Conservation (phyloP, 2,113 vertebrate genomes). For the Odontesthes bonariensis region DNA sequence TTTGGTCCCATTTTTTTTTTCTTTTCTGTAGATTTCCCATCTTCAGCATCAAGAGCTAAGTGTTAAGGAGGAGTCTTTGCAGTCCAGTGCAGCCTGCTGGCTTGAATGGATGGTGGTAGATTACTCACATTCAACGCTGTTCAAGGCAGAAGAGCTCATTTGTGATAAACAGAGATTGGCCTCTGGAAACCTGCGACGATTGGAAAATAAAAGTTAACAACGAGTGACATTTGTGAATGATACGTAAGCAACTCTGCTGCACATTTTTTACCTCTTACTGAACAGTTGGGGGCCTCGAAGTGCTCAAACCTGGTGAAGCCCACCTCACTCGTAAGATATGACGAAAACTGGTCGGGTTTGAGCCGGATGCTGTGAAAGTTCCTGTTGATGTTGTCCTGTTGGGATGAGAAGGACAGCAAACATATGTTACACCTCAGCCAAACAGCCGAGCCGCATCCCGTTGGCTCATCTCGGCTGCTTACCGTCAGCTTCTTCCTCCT, state of each 20-base stretch:
- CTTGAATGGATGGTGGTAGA: constrained; percentile 29
- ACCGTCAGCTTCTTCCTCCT: constrained; percentile 87
- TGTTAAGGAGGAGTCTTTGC: constrained; percentile 38
- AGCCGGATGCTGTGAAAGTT: constrained; percentile 88
- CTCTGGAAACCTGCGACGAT: constrained; percentile 87
- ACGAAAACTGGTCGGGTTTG: constrained; percentile 89
- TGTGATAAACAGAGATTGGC: constrained; percentile 89
- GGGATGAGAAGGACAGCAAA: constrained; percentile 1
- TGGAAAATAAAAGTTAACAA: background rate
- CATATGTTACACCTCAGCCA: background rate
- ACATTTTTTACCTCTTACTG: constrained; percentile 83
- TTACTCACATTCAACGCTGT: constrained; percentile 66
- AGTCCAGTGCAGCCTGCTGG: constrained; percentile 51
- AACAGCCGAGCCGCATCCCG: background rate
- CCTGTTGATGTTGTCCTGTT: constrained; percentile 86
- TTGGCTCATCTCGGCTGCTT: constrained; percentile 10
- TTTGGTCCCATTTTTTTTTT: constrained; percentile 62
- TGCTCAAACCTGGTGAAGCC: constrained; percentile 90
- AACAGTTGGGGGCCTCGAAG: constrained; percentile 85
- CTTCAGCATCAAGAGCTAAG: constrained; percentile 32
- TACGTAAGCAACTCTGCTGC: background rate
- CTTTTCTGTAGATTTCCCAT: constrained; percentile 45
- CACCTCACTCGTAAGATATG: constrained; percentile 88
- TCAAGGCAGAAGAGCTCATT: constrained; percentile 79
- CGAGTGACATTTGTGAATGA: background rate